Percentiles rank a stretch among this genome's conserved stretches.
These are phyloP conservation scores for Phoxinus phoxinus DNA, from an alignment of 2,113 vertebrate genomes.

Conservation along the genomic window DNA sequence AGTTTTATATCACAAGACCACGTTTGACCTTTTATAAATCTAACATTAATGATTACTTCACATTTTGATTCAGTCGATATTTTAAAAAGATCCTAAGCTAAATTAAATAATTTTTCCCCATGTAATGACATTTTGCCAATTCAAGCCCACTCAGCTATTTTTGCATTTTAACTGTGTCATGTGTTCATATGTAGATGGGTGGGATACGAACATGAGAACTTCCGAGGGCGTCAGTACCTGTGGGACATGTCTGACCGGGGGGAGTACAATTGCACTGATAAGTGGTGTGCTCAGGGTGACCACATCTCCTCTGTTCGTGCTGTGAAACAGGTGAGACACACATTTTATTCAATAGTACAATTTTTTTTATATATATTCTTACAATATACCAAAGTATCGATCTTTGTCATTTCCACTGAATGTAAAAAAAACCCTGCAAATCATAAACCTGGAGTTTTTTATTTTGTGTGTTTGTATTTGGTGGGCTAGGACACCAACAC, in stretches of 20 bases:
- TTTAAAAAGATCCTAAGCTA: not conserved
- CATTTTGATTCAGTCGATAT: not conserved
- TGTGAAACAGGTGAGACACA: constrained; percentile 73
- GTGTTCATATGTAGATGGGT: constrained; percentile 70
- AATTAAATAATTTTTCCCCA: not conserved
- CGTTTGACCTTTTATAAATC: not conserved
- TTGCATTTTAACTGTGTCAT: not conserved
- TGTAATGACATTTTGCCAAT: not conserved
- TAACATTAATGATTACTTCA: not conserved
- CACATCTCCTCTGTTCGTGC: constrained; percentile 75
- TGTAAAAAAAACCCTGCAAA: not conserved
- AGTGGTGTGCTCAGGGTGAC: constrained; percentile 75
- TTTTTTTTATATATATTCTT: too few species aligned
- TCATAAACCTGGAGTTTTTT: too few species aligned
- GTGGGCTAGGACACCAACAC: constrained; percentile 63
- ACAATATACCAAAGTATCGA: not conserved
- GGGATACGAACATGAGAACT: constrained; percentile 75
- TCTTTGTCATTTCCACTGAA: not conserved
- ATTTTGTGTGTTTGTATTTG: not conserved
- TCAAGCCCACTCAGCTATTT: not conserved
- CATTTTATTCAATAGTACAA: not conserved
- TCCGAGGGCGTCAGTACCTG: constrained; percentile 70
- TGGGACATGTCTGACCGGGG: constrained; percentile 70
- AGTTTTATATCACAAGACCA: not conserved
- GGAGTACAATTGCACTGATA: constrained; percentile 77